phyloP scores from a whole-genome alignment of 2,797 vertebrate species.

The Neopelma chrysocephalum region DNA sequence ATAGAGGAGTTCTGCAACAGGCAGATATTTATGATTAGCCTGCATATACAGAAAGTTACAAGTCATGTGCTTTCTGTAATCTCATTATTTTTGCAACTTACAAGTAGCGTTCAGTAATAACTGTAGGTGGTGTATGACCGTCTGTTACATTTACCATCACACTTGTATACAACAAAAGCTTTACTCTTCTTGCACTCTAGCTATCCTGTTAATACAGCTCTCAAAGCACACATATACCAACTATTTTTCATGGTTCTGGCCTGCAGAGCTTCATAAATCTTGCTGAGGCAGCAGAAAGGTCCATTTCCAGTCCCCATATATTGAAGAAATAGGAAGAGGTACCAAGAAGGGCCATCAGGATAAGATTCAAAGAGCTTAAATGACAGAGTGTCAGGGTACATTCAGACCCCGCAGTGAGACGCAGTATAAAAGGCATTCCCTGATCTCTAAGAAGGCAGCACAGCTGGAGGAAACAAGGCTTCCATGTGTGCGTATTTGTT shows the following conservation, averaged over 20 bases:
- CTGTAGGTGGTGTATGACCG: background rate
- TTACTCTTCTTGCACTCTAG: background rate
- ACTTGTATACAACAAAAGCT: background rate
- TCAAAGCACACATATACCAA: background rate
- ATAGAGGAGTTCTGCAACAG: background rate
- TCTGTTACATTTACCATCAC: background rate
- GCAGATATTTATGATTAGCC: background rate
- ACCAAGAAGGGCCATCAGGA: background rate
- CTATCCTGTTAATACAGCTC: background rate
- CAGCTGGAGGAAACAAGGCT: background rate
- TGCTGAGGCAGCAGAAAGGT: background rate
- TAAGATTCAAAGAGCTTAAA: background rate
- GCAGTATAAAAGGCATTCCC: background rate
- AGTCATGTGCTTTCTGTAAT: background rate
- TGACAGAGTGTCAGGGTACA: background rate
- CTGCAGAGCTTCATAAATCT: background rate
- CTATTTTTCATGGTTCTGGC: background rate
- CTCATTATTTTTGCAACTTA: background rate
- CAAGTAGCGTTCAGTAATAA: background rate
- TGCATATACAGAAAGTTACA: background rate
- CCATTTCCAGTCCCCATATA: background rate
- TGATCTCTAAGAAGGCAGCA: background rate
- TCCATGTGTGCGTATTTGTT: fast-evolving
- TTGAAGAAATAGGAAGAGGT: background rate
- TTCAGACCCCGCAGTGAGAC: fast-evolving